A percentile compares a stretch with the other conserved stretches of the same genome.
These are phyloP conservation scores for Ricordea florida DNA, from an alignment of 92 coral and sea anemone species.

Conservation along the genomic window DNA sequence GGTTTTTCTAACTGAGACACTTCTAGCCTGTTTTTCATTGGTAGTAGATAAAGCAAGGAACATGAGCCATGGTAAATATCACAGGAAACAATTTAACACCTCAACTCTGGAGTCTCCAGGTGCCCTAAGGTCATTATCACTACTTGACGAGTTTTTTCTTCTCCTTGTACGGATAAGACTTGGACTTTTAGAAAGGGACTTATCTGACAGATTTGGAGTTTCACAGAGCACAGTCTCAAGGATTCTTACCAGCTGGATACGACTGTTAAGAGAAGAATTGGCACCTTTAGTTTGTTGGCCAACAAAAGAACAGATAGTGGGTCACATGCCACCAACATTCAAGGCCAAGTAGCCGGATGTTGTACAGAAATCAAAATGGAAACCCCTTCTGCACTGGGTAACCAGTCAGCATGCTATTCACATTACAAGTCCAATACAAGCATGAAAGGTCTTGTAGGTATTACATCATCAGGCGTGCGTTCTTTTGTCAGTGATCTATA, in stretches of 20 bases:
- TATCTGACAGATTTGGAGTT: conserved; percentile 57
- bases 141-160: conserved; percentile 60
- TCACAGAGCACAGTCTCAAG: conserved; percentile 46
- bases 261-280: conserved; percentile 36
- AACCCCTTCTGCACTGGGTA: conserved; percentile 66
- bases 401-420: conserved; percentile 68
- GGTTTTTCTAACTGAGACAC: conserved; percentile 61
- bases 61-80: conserved; percentile 41
- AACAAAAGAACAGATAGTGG: conserved; percentile 51
- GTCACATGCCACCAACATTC: conserved; percentile 60
- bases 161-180: conserved; percentile 41
- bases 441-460: conserved; percentile 54
- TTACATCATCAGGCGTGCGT: conserved; percentile 56
- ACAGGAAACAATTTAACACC: conserved; percentile 15
- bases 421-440: conserved; percentile 59
- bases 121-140: conserved; percentile 37
- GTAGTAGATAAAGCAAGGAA: conserved; percentile 57
- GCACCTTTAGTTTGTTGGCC: conserved; percentile 64
- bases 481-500: conserved; percentile 52
- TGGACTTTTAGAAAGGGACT: conserved; percentile 59
- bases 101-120: conserved; percentile 50
- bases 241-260: conserved; percentile 56
- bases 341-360: conserved; percentile 47
- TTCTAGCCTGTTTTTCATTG: conserved; percentile 59
- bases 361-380: conserved; percentile 72